Conservation (phyloP, 2,888 invertebrate species). For the Germaria angustata region DNA sequence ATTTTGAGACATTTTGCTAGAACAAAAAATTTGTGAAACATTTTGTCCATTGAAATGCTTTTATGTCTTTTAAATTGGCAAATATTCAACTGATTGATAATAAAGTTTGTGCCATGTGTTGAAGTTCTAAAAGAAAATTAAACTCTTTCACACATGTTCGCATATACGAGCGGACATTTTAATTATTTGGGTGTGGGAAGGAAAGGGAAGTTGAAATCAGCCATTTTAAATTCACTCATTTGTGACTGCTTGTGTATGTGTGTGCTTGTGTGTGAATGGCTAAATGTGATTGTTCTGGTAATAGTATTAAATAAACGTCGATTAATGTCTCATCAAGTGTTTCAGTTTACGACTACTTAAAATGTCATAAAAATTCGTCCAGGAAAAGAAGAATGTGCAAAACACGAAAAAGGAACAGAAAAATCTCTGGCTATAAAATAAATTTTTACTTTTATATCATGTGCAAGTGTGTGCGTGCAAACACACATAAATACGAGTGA, state of each 20-base stretch:
- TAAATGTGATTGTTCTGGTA: slow-evolving; percentile 16
- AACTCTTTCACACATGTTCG: slow-evolving; percentile 54
- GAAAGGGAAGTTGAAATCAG: slow-evolving; percentile 59
- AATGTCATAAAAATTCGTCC: slow-evolving; percentile 75
- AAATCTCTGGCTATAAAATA: slow-evolving; percentile 32
- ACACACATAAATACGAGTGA: neutral
- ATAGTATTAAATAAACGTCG: slow-evolving; percentile 71
- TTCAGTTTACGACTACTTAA: slow-evolving; percentile 78
- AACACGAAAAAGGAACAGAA: neutral
- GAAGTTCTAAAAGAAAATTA: slow-evolving; percentile 1
- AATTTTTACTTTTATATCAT: slow-evolving; percentile 27
- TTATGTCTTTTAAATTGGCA: slow-evolving; percentile 22
- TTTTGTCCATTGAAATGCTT: neutral
- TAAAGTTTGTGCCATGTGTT: slow-evolving; percentile 41
- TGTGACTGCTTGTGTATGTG: neutral
- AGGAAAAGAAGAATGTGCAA: slow-evolving; percentile 50
- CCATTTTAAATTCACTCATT: slow-evolving; percentile 50
- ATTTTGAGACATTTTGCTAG: neutral
- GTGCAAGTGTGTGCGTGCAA: slow-evolving; percentile 14
- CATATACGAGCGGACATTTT: slow-evolving; percentile 46
- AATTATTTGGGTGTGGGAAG: slow-evolving; percentile 12
- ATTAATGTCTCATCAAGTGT: slow-evolving; percentile 79
- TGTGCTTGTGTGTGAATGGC: neutral
- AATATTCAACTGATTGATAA: slow-evolving; percentile 52
- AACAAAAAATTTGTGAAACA: neutral